Base-by-base conservation (phyloP, 2,113 vertebrate genomes). In the Ammodytes dubius region DNA sequence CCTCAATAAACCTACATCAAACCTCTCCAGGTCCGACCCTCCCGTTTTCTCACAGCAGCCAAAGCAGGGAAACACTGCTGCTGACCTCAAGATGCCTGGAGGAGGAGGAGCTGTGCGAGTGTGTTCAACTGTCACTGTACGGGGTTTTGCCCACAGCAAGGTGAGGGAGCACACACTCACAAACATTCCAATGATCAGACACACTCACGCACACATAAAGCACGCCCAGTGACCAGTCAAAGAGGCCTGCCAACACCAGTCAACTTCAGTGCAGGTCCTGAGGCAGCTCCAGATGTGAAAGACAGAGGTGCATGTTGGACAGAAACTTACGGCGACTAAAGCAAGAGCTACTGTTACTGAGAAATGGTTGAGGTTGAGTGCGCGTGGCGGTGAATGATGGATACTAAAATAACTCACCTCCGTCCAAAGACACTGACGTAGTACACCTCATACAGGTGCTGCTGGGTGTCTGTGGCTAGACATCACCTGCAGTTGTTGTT, bases 201-300 rank as follows among this genome's bases (percentile, higher is more conserved):
- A 70, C 27, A 79, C 68, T 70, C 61, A 56, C 70, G 35, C 60
- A 68, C 42, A 58, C 56, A 67, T 40, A 56, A 63, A n/a, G 19
- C 59, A 46, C 3, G 0, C 64, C 27, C 61, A 74, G 27, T 78
- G 81, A 90, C 75, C 81, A 83, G 67, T 80, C 80, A 77, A 77
- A 70, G 64, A 69, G 60, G 47, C 68, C 86, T 91, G 91, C 81
- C 87, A 87, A 88, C 74, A 86, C 59, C 79, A 78, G 70, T 84
- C 58, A 70, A 69, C 87, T 71, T 90, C 88, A 84, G 71, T 2
- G 2, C 57, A 65, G 2, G 56, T 84, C 83, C 79, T 6, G 57
- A 73, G 83, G 88, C 82, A 49, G 80, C 67, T 75, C 77, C 88
- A 92, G 88, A 91, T 91, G 89, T 87, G 83, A 85, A 74, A 85